Base-by-base conservation (phyloP, 2,797 vertebrate genomes). In the Acanthurus lineatus region DNA sequence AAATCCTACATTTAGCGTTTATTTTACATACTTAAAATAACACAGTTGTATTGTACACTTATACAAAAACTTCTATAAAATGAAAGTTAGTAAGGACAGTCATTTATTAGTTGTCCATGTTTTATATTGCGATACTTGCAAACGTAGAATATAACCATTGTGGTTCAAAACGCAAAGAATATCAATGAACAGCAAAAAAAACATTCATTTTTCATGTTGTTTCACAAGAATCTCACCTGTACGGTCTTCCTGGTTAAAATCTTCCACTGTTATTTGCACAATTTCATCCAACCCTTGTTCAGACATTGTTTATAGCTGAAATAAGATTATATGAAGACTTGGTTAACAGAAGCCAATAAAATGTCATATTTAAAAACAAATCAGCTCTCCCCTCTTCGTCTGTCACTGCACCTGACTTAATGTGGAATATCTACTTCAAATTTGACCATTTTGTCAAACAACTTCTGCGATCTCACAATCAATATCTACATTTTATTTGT, bases 181-280 rank as follows among this genome's bases (percentile, higher is more conserved):
- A 3, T 35, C 5, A 57, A 56, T 5, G 51, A 25, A 28, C 2
- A 35, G 11, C 3, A 32, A 35, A 2, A 28, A 14, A 32, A 61
- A 58, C 2, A 49, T 45, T 4, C 28, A 0, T 0, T 51, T 42
- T 25, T 48, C 1, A 53, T 17, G 12, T 51, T 80, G 48, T 17
- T 48, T 51, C 9, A 52, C 2, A 64, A 9, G 15, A 63, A 35
- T 69, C 79, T 77, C 95, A 98, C 98, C 97, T 94, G 97, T 90
- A 58, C 96, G 96, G 47, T 96, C 96, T 28, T 92, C 92, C 2
- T 96, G 95, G 78, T 95, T 95, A 89, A 99, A 93, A 84, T 99
- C 98, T 74, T 97, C 98, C 54, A 99, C 98, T 12, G 98, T 96
- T 57, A 99, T 99, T 93, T 99, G 98, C 64, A 99, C 98, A 83